A percentile compares a stretch with the other conserved stretches of the same genome.
Evolutionary conservation across 2,888 invertebrate genomes (phyloP).

Genomic region (Pristionchus arcanus): DNA sequence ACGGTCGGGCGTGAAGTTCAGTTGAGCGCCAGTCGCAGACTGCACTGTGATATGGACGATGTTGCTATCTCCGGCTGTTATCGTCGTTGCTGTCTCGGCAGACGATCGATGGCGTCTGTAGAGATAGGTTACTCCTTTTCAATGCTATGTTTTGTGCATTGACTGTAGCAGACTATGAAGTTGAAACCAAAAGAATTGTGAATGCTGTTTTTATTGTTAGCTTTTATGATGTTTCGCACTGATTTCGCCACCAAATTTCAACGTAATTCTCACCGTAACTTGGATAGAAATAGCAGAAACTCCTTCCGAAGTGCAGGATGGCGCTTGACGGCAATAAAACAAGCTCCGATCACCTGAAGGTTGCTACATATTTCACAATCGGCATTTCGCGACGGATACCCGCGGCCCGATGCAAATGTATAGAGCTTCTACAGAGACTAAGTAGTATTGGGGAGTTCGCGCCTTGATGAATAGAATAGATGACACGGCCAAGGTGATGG

Average conservation of each 20-base stretch:
- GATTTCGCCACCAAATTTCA: background rate
- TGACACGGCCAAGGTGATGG: background rate
- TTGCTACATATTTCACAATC: background rate
- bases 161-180: background rate
- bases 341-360: background rate
- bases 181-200: background rate
- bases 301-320: constrained; percentile 7
- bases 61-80: background rate
- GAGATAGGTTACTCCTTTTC: background rate
- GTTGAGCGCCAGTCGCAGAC: constrained; percentile 5
- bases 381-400: background rate
- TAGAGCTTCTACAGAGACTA: background rate
- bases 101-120: background rate
- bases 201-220: background rate
- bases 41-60: background rate
- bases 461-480: background rate
- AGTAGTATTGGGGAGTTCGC: background rate
- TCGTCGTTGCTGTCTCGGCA: background rate
- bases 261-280: background rate
- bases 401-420: constrained; percentile 17
- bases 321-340: background rate
- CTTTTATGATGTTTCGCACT: too few relatives aligned
- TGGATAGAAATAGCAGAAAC: background rate
- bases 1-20: background rate
- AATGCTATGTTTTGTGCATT: background rate